Percentiles rank a stretch among this genome's conserved stretches.
Conservation (phyloP, 2,888 invertebrate species). For the Cheilosia grossa region DNA sequence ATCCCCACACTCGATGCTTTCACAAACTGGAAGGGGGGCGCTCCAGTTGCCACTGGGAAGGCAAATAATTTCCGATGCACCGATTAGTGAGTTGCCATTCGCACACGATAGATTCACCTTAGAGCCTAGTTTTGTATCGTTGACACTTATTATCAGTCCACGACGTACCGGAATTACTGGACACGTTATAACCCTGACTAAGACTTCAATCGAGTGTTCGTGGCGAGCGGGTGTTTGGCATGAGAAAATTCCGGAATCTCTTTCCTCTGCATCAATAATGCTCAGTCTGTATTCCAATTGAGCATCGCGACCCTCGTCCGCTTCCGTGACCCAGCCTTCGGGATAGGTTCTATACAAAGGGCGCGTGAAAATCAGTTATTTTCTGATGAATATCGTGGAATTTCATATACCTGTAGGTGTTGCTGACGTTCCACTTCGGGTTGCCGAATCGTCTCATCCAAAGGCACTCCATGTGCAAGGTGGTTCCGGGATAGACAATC, state of each 20-base stretch:
- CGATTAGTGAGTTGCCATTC: constrained; percentile 92
- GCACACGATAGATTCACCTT: constrained; percentile 90
- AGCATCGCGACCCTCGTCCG: constrained; percentile 89
- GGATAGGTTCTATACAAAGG: constrained; percentile 85
- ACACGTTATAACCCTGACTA: constrained; percentile 92
- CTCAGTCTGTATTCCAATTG: constrained; percentile 92
- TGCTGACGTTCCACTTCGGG: constrained; percentile 88
- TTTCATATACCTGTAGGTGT: constrained; percentile 55
- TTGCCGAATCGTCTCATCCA: constrained; percentile 94
- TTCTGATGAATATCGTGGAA: neutral
- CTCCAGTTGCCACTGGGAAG: constrained; percentile 95
- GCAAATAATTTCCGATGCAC: constrained; percentile 89
- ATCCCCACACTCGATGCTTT: constrained; percentile 93
- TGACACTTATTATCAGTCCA: constrained; percentile 89
- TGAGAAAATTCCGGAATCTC: constrained; percentile 92
- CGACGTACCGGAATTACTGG: constrained; percentile 89
- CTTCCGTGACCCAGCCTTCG: constrained; percentile 91
- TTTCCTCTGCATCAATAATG: constrained; percentile 90
- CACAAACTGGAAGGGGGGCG: constrained; percentile 91
- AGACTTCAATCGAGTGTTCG: constrained; percentile 90
- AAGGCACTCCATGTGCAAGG: constrained; percentile 93
- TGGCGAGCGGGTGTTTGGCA: constrained; percentile 94
- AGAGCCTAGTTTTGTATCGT: constrained; percentile 90
- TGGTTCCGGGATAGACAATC: constrained; percentile 93
- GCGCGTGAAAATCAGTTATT: neutral